Evolutionary conservation across 2,888 invertebrate genomes (phyloP).

Genomic region (Leucania comma): DNA sequence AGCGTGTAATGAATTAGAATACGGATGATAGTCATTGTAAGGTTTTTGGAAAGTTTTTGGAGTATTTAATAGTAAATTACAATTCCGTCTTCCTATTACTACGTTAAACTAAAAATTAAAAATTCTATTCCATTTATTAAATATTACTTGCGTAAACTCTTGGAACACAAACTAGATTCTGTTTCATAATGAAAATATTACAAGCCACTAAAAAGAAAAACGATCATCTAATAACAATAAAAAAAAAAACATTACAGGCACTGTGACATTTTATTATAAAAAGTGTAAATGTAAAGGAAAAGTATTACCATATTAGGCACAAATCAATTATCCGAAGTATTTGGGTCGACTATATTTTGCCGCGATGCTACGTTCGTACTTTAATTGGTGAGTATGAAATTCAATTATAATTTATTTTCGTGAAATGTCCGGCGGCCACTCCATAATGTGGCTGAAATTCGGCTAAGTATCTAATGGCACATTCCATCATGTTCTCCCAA

Average conservation of each 20-base stretch:
- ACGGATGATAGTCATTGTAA: too few species aligned
- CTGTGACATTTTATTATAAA: constrained; percentile 32
- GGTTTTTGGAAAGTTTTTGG: too few species aligned
- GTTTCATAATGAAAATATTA: not conserved
- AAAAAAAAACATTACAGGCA: not conserved
- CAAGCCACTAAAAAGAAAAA: constrained; percentile 21
- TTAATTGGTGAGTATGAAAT: constrained; percentile 45
- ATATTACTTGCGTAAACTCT: too few species aligned
- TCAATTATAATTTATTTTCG: not conserved
- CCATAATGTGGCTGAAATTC: too few species aligned
- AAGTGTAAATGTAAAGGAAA: constrained; percentile 16
- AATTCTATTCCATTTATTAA: too few species aligned
- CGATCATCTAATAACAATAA: not conserved
- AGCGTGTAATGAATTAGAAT: too few species aligned
- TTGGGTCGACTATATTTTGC: constrained; percentile 10
- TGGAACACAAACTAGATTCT: not conserved
- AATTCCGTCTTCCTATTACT: too few species aligned
- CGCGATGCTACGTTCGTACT: constrained; percentile 51
- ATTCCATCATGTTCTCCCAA: too few species aligned
- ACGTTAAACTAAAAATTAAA: too few species aligned
- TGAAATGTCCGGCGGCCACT: too few species aligned
- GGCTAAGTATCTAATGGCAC: too few species aligned
- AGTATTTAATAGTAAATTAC: too few species aligned
- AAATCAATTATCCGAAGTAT: constrained; percentile 13
- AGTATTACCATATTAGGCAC: constrained; percentile 3